Evolutionary conservation across 53 echinoderm and acorn worm species (phyloP).

Genomic region (Antedon mediterranea): DNA sequence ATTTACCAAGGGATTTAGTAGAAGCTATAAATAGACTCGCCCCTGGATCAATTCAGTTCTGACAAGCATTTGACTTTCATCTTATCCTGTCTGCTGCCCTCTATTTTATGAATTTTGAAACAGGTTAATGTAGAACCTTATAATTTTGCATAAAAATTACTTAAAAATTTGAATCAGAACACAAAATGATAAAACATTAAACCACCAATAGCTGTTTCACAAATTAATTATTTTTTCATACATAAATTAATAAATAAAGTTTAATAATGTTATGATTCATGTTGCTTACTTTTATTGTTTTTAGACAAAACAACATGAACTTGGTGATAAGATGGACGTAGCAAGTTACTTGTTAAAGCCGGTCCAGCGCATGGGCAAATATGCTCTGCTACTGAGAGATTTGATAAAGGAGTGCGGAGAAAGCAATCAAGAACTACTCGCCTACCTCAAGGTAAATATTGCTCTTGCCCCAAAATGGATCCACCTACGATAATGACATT

Average conservation of each 20-base stretch:
- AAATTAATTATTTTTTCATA: no score
- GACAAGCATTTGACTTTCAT: not conserved
- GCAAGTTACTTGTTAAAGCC: conserved; percentile 88
- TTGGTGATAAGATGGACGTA: conserved; percentile 60
- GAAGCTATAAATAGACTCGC: not conserved
- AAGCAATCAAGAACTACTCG: conserved; percentile 33
- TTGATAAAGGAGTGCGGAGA: conserved; percentile 59
- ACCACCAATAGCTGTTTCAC: no score
- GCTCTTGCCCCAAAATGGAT: no score
- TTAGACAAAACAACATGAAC: conserved; percentile 45
- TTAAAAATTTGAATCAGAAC: no score
- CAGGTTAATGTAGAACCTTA: no score
- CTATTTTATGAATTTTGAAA: no score
- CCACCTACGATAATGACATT: no score
- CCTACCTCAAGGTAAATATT: conserved; percentile 55
- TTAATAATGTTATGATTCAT: no score
- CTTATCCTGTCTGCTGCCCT: not conserved
- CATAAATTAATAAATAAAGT: no score
- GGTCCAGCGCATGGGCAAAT: conserved; percentile 84
- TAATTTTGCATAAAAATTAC: no score
- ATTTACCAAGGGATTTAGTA: not conserved
- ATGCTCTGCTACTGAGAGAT: conserved; percentile 66
- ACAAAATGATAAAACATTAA: no score
- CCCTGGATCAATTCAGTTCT: not conserved
- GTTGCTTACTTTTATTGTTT: not conserved